A percentile compares a stretch with the other conserved stretches of the same genome.
phyloP scores from a whole-genome alignment of 2,113 vertebrate species.

The Lethenteron reissneri region DNA sequence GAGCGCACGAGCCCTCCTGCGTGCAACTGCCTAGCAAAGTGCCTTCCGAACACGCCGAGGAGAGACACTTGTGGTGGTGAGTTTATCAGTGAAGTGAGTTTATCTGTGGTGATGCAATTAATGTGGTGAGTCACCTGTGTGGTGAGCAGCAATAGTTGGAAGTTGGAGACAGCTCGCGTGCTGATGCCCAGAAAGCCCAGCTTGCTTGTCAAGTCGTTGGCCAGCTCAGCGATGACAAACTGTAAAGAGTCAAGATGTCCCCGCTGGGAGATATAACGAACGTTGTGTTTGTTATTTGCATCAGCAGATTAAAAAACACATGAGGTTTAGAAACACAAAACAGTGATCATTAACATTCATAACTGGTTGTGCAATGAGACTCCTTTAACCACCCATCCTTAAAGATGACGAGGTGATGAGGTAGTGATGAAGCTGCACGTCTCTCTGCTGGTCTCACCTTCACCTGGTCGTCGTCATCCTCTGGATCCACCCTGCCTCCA shows the following conservation, averaged over 20 bases:
- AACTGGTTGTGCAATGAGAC: too few relatives aligned
- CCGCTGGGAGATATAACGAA: too few relatives aligned
- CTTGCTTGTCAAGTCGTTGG: slow-evolving; percentile 89
- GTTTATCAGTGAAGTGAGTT: too few relatives aligned
- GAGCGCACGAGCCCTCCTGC: too few relatives aligned
- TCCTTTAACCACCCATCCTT: too few relatives aligned
- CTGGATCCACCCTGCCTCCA: slow-evolving; percentile 15
- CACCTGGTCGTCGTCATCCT: slow-evolving; percentile 26
- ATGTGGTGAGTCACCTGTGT: slow-evolving; percentile 45
- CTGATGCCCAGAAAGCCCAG: slow-evolving; percentile 93
- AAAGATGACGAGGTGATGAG: too few relatives aligned
- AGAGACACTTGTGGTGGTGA: too few relatives aligned
- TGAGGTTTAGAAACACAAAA: not conserved
- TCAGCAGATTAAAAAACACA: too few relatives aligned
- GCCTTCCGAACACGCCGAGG: too few relatives aligned
- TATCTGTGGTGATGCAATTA: too few relatives aligned
- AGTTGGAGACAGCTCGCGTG: slow-evolving; percentile 88
- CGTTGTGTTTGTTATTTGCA: too few relatives aligned
- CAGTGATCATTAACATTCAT: not conserved
- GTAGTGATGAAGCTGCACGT: slow-evolving; percentile 25
- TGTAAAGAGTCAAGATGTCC: slow-evolving; percentile 18
- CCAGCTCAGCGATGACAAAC: slow-evolving; percentile 98
- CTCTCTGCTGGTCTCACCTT: slow-evolving; percentile 26
- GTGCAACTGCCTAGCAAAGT: too few relatives aligned
- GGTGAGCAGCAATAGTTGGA: slow-evolving; percentile 84